Conservation (phyloP, 2,888 invertebrate genomes). For the Drosophila ochracea region DNA sequence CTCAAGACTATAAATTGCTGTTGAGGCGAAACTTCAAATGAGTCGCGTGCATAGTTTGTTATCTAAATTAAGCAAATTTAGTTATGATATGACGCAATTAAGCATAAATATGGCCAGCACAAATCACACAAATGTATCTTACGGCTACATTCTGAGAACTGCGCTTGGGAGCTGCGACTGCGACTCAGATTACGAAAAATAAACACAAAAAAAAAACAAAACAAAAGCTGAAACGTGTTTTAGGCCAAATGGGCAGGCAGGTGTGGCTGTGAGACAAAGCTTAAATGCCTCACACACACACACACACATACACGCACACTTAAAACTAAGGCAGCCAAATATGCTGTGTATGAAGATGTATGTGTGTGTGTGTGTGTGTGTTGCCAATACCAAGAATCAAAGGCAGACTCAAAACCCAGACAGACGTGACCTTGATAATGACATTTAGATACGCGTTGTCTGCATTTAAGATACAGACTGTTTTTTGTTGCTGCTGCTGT, state of each 20-base stretch:
- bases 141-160: slow-evolving; percentile 64
- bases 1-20: slow-evolving; percentile 5
- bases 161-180: slow-evolving; percentile 28
- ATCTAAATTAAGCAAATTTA: slow-evolving; percentile 63
- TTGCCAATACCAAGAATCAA: slow-evolving; percentile 63
- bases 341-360: slow-evolving; percentile 16
- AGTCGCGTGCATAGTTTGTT: slow-evolving; percentile 35
- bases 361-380: slow-evolving; percentile 18
- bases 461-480: slow-evolving; percentile 32
- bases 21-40: neutral
- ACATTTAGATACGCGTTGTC: slow-evolving; percentile 61
- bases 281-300: slow-evolving; percentile 29
- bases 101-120: slow-evolving; percentile 55
- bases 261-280: slow-evolving; percentile 41
- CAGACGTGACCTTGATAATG: slow-evolving; percentile 72
- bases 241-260: slow-evolving; percentile 35
- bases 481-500: slow-evolving; percentile 9
- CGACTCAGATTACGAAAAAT: slow-evolving; percentile 55
- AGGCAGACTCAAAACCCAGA: slow-evolving; percentile 46
- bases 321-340: slow-evolving; percentile 36
- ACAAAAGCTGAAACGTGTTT: slow-evolving; percentile 62
- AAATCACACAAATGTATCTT: slow-evolving; percentile 45
- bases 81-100: slow-evolving; percentile 69
- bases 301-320: neutral
- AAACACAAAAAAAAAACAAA: slow-evolving; percentile 32